Percentiles rank a stretch among this genome's conserved stretches.
Evolutionary conservation across 64 coral and sea anemone genomes (phyloP).

Genomic region (Stichodactyla helianthus): DNA sequence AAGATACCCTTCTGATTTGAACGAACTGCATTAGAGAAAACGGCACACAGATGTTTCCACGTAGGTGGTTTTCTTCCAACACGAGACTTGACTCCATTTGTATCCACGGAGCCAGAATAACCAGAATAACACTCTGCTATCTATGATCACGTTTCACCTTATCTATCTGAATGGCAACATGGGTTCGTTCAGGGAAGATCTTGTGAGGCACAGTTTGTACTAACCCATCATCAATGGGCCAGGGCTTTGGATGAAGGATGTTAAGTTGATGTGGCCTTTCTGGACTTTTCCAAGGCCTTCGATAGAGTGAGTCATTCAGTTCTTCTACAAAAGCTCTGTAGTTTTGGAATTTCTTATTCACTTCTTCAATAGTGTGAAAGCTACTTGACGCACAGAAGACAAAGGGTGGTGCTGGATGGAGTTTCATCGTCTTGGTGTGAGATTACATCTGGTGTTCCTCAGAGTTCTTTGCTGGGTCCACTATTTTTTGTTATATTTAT

Average conservation of each 20-base stretch:
- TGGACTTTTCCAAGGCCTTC: constrained; percentile 43
- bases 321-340: constrained; percentile 27
- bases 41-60: constrained; percentile 8
- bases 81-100: not conserved
- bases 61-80: constrained; percentile 6
- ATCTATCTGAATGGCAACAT: constrained; percentile 25
- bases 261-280: not conserved
- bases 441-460: constrained; percentile 42
- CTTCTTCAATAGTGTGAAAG: not conserved
- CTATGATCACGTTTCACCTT: constrained; percentile 25
- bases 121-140: constrained; percentile 25
- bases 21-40: constrained; percentile 25
- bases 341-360: constrained; percentile 36
- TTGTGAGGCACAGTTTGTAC: not conserved
- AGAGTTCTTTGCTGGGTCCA: constrained; percentile 27
- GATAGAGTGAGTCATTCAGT: constrained; percentile 23
- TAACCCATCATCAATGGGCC: not conserved
- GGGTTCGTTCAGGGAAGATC: not conserved
- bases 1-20: constrained; percentile 35
- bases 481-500: constrained; percentile 32
- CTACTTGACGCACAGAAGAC: constrained; percentile 31
- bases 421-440: not conserved
- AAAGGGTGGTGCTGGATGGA: constrained; percentile 38
- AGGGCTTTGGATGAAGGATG: not conserved
- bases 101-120: too few relatives aligned